Conservation (phyloP, 2,888 invertebrate genomes). For the Nezara viridula region DNA sequence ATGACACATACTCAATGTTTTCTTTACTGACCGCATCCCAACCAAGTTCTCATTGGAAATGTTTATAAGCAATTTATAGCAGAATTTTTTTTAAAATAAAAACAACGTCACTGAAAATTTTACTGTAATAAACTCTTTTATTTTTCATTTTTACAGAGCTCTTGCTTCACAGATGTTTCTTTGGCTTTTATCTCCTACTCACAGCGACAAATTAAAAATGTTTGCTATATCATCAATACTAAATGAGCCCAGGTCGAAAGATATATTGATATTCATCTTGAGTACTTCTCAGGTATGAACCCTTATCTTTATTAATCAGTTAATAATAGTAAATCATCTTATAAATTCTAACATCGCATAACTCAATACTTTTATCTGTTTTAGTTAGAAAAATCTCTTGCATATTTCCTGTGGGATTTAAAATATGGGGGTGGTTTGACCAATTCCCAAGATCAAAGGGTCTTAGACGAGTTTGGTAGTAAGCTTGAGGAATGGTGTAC, state of each 20-base stretch:
- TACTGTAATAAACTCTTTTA: neutral
- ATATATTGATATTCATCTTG: constrained; percentile 70
- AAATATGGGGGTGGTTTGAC: constrained; percentile 66
- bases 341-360: too few relatives aligned
- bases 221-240: constrained; percentile 70
- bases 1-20: too few relatives aligned
- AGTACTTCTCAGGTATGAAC: constrained; percentile 69
- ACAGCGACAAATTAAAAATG: constrained; percentile 69
- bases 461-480: constrained; percentile 70
- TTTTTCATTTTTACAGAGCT: constrained; percentile 66
- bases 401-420: constrained; percentile 71
- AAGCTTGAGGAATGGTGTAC: constrained; percentile 69
- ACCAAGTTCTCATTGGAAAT: too few relatives aligned
- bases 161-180: constrained; percentile 71
- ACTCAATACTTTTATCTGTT: neutral
- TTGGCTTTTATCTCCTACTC: constrained; percentile 71
- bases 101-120: neutral
- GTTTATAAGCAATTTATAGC: too few relatives aligned
- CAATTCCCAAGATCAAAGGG: constrained; percentile 68
- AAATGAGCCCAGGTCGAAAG: constrained; percentile 70
- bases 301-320: neutral
- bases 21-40: too few relatives aligned
- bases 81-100: too few relatives aligned
- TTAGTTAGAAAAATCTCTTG: constrained; percentile 70
- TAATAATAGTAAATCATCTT: too few relatives aligned